Evolutionary conservation across 1,140 invertebrate genomes (phyloP).

Genomic region (Lasioglossum baleicum): DNA sequence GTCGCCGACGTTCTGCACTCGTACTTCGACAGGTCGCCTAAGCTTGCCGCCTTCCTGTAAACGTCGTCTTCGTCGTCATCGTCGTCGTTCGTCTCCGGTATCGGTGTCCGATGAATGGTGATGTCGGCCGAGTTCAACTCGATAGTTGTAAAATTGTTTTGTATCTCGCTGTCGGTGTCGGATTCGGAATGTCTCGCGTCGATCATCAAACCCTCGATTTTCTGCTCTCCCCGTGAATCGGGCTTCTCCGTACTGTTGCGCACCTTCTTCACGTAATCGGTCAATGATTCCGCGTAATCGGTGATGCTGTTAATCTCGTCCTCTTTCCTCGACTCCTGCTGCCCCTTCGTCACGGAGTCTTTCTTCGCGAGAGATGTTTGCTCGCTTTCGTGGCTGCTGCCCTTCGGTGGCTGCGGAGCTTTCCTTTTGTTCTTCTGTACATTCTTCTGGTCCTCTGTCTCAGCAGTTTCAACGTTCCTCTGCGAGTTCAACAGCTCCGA

Average conservation of each 20-base stretch:
- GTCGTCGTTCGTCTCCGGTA: slow-evolving; percentile 80
- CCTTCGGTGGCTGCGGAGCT: slow-evolving; percentile 84
- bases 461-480: slow-evolving; percentile 27
- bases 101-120: slow-evolving; percentile 86
- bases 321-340: slow-evolving; percentile 59
- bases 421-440: slow-evolving; percentile 86
- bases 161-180: slow-evolving; percentile 78
- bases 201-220: slow-evolving; percentile 53
- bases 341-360: slow-evolving; percentile 48
- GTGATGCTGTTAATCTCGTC: slow-evolving; percentile 62
- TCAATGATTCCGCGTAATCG: slow-evolving; percentile 68
- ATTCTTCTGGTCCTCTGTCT: slow-evolving; percentile 66
- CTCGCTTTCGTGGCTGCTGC: slow-evolving; percentile 48
- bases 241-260: slow-evolving; percentile 58
- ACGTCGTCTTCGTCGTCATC: slow-evolving; percentile 81
- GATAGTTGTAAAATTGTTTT: slow-evolving; percentile 81
- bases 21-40: slow-evolving; percentile 89
- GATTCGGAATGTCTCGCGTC: slow-evolving; percentile 78
- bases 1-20: slow-evolving; percentile 82
- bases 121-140: slow-evolving; percentile 87
- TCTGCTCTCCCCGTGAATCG: slow-evolving; percentile 54
- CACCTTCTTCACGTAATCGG: slow-evolving; percentile 60
- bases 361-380: slow-evolving; percentile 19
- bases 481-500: slow-evolving; percentile 64
- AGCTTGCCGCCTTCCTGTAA: slow-evolving; percentile 88